Evolutionary conservation across 2,113 vertebrate species (phyloP), one percentile per base, ranked within the genome.

Genomic region (Chionis minor): DNA sequence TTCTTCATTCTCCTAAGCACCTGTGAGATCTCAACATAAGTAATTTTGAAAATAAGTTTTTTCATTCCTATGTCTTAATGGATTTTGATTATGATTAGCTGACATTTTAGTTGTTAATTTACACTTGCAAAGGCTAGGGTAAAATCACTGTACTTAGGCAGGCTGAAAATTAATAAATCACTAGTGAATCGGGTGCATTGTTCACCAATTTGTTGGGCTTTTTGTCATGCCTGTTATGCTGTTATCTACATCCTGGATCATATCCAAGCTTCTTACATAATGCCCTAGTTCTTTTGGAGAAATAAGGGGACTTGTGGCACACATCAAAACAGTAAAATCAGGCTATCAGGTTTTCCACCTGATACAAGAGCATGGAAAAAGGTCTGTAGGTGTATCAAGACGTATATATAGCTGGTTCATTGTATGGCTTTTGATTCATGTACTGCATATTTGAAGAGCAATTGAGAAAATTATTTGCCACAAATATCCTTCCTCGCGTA

Each of bases 111-210:
- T 83, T 88, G 38, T 63, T 67, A 56, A 30, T 83, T 90, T 61
- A 73, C 12, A 32, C 33, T 70, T 55, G 32, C 3, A 49, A 69
- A 86, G 47, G 11, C 14, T 42, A 12, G 27, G 14, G 45, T 33
- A 78, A 94, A 92, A 69, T 63, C 72, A 47, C 44, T 35, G 40
- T 55, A 71, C 38, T 92, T 83, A 71, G 2, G 26, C n/a, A 78
- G 88, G 22, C 21, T 81, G 62, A 61, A 94, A 81, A 75, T 84
- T 90, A 78, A 92, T 90, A 86, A 90, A 92, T 73, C 80, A 91
- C 30, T 42, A 55, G 81, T 91, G 86, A 97, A 94, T 82, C 22
- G 30, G 45, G 75, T 75, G 58, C 85, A 91, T 90, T 96, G 80
- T 86, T 89, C 35, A 55, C 24, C 47, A 62, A 45, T 79, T 81